Conservation (phyloP, 2,888 invertebrate species). For the Lasioglossum marginatum region DNA sequence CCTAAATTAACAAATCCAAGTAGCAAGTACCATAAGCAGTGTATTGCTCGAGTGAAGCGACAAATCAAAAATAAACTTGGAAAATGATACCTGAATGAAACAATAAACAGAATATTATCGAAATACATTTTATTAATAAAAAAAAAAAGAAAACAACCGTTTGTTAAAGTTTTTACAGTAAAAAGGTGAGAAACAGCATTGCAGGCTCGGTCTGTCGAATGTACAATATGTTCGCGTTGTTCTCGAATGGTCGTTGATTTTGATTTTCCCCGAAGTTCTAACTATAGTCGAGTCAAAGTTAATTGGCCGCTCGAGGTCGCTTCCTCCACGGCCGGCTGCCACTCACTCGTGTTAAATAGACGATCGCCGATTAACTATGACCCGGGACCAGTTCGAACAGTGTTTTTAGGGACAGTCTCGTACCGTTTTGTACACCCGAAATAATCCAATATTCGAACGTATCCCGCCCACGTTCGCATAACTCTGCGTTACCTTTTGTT, state of each 20-base stretch:
- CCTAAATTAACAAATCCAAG: not conserved
- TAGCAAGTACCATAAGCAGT: not conserved
- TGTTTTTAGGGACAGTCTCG: not conserved
- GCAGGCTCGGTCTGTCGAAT: constrained; percentile 55
- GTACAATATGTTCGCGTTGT: constrained; percentile 40
- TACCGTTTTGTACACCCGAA: constrained; percentile 1
- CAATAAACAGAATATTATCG: constrained; percentile 35
- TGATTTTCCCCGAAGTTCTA: constrained; percentile 17
- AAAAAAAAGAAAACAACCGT: constrained; percentile 70
- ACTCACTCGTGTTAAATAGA: not conserved
- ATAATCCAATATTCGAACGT: not conserved
- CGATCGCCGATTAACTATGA: constrained; percentile 6
- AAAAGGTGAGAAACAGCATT: constrained; percentile 64
- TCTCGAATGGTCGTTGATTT: constrained; percentile 20
- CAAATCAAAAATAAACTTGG: not conserved
- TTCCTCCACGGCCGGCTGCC: not conserved
- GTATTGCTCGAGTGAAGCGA: not conserved
- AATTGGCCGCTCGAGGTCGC: constrained; percentile 4
- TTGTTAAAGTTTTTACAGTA: constrained; percentile 74
- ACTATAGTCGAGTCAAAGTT: constrained; percentile 15
- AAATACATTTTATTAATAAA: constrained; percentile 74
- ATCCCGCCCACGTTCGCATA: not conserved
- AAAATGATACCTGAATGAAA: not conserved
- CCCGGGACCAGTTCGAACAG: not conserved
- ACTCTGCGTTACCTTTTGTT: not conserved